Conservation (phyloP, 2,888 invertebrate species). For the Amphimallon solstitiale region DNA sequence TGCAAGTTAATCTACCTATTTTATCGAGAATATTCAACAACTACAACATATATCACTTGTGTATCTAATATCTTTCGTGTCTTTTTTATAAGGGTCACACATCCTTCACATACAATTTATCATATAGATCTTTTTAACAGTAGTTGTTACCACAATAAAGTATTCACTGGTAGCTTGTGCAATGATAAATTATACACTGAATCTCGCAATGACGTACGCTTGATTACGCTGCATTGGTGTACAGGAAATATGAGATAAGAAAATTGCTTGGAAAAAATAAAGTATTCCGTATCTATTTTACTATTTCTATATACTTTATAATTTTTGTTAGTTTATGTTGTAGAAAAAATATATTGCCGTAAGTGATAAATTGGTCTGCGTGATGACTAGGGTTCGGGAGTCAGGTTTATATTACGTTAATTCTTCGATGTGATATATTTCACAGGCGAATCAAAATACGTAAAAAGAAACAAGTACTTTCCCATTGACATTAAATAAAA, state of each 20-base stretch:
- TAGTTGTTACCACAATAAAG: constrained; percentile 32
- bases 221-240: constrained; percentile 15
- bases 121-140: constrained; percentile 30
- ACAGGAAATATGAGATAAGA: background rate
- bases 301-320: no score
- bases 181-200: constrained; percentile 30
- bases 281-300: no score
- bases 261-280: no score
- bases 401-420: no score
- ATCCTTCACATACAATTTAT: constrained; percentile 33
- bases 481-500: no score
- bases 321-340: no score
- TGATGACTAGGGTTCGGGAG: no score
- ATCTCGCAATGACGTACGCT: constrained; percentile 15
- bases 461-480: no score
- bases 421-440: no score
- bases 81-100: constrained; percentile 28
- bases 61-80: constrained; percentile 27
- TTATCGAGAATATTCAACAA: constrained; percentile 18
- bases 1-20: constrained; percentile 10
- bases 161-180: constrained; percentile 27
- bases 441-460: no score
- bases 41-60: constrained; percentile 25
- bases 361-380: no score
- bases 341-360: no score